Evolutionary conservation across 2,113 vertebrate species (phyloP).

Genomic region (Pedetes capensis): DNA sequence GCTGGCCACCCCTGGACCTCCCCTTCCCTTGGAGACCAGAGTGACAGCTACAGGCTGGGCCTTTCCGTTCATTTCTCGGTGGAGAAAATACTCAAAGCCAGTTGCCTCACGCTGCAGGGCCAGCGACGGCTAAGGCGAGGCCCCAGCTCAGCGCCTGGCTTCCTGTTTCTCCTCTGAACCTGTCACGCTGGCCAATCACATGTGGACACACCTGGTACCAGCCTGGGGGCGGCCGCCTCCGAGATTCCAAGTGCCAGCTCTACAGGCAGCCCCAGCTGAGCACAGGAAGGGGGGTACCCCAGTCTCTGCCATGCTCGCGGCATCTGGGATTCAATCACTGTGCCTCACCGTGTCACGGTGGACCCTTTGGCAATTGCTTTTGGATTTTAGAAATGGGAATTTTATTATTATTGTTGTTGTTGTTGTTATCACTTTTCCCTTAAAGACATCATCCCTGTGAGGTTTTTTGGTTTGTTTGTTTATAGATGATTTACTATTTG

Average conservation of each 20-base stretch:
- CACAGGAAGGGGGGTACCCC: neutral
- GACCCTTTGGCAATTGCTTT: neutral
- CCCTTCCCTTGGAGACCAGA: neutral
- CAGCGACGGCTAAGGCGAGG: neutral
- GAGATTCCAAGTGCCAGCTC: neutral
- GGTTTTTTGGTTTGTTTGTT: neutral
- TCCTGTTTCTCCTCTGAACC: neutral
- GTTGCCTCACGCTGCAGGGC: rapidly evolving
- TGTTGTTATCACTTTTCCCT: no score
- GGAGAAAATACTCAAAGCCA: neutral
- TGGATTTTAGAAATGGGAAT: neutral
- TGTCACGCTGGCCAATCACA: rapidly evolving
- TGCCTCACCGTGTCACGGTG: neutral
- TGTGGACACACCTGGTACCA: no score
- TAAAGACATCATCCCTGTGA: neutral
- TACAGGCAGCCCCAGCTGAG: neutral
- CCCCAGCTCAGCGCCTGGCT: rapidly evolving
- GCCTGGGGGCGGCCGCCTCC: neutral
- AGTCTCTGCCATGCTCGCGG: no score
- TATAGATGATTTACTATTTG: neutral
- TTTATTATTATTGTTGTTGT: neutral
- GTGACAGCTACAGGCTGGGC: neutral
- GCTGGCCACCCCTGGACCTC: rapidly evolving
- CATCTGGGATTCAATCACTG: neutral
- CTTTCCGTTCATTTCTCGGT: neutral